These are phyloP conservation scores for silkworm (Bombyx mori) DNA, from an alignment of 1,140 invertebrate species.

Conservation along the genomic window ASM3026992v2 NC_085115.1:5399001-5399500, in stretches of 20 bases:
- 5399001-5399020: conserved; percentile 73
- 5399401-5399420: conserved; percentile 60
- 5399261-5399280: conserved; percentile 78
- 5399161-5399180: conserved; percentile 75
- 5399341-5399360: conserved; percentile 77
- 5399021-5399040: conserved; percentile 72
- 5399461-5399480: conserved; percentile 45
- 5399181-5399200: conserved; percentile 70
- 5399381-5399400: conserved; percentile 34
- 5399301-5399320: conserved; percentile 86
- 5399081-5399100: conserved; percentile 61
- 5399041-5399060: conserved; percentile 82
- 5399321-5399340: conserved; percentile 86
- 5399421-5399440: conserved; percentile 63
- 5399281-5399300: conserved; percentile 80
- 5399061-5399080: conserved; percentile 84
- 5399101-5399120: conserved; percentile 39
- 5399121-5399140: conserved; percentile 72
- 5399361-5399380: conserved; percentile 68
- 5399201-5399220: conserved; percentile 68
- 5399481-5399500: conserved; percentile 31
- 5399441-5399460: conserved; percentile 53
- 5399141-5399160: conserved; percentile 77
- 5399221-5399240: conserved; percentile 65
- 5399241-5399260: conserved; percentile 75